A percentile compares a stretch with the other conserved stretches of the same genome.
phyloP scores from a whole-genome alignment of 1,140 invertebrate species.

The Branchinecta lindahli region DNA sequence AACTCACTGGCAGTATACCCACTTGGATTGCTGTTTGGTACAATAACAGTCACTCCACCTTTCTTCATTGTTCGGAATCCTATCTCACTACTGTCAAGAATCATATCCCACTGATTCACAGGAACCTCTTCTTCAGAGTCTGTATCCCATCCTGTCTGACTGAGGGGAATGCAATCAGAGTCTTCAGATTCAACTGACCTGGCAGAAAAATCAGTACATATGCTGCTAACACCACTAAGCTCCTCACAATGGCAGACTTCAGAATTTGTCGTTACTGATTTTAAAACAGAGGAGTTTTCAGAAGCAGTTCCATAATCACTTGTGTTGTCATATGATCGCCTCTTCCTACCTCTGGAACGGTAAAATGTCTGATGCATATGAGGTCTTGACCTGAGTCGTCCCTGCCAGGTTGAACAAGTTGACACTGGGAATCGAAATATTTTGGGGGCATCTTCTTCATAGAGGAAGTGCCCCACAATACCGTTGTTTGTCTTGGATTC shows the following conservation, averaged over 20 bases:
- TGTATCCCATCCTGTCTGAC: constrained; percentile 6
- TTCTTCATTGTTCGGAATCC: constrained; percentile 10
- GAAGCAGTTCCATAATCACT: constrained; percentile 16
- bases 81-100: background rate
- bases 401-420: background rate
- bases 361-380: background rate
- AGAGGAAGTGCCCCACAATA: background rate
- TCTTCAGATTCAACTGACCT: background rate
- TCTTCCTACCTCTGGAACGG: background rate
- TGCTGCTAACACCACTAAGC: constrained; percentile 13
- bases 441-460: constrained; percentile 2
- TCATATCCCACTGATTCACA: constrained; percentile 10
- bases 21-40: constrained; percentile 4
- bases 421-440: background rate
- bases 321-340: background rate
- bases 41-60: constrained; percentile 8
- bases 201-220: constrained; percentile 11
- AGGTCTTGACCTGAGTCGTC: background rate
- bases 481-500: too few relatives aligned
- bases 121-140: constrained; percentile 9
- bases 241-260: constrained; percentile 15
- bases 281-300: constrained; percentile 10
- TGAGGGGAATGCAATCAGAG: constrained; percentile 11
- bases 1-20: constrained; percentile 10
- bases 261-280: background rate